phyloP scores from a whole-genome alignment of 2,888 invertebrate species.

The Axea sp. region DNA sequence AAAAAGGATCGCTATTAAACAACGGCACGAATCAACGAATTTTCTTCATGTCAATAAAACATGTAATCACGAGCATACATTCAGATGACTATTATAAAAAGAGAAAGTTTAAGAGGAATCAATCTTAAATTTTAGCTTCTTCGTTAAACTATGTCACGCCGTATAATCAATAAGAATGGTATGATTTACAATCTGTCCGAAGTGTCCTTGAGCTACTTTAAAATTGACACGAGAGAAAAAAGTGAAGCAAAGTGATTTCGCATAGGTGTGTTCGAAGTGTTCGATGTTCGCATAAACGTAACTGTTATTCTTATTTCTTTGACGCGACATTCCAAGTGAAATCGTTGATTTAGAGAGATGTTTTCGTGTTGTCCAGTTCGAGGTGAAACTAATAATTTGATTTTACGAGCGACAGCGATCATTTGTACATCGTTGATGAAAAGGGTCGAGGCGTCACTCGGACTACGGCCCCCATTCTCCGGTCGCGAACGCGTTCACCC shows the following conservation, averaged over 20 bases:
- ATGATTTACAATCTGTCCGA: too few species aligned
- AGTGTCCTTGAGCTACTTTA: conserved; percentile 35
- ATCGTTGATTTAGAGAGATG: conserved; percentile 73
- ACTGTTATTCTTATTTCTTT: background rate
- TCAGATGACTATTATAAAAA: too few species aligned
- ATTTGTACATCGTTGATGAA: conserved; percentile 55
- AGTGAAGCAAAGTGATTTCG: background rate
- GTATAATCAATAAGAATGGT: too few species aligned
- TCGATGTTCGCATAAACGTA: background rate
- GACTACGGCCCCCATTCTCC: conserved; percentile 72
- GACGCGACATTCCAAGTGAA: conserved; percentile 29
- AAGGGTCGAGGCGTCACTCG: conserved; percentile 74
- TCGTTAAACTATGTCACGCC: too few species aligned
- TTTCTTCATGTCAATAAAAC: too few species aligned
- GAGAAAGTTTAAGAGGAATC: too few species aligned
- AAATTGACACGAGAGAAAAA: background rate
- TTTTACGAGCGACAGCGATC: conserved; percentile 72
- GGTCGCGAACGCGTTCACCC: conserved; percentile 55
- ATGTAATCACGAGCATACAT: too few species aligned
- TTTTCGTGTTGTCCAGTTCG: conserved; percentile 71
- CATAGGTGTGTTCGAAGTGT: background rate
- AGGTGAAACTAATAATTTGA: conserved; percentile 74
- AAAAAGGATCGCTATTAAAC: too few species aligned
- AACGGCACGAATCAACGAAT: too few species aligned
- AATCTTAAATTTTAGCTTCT: too few species aligned